Base-by-base conservation (phyloP, 1,140 invertebrate species). In the Ceratitis capitata region DNA sequence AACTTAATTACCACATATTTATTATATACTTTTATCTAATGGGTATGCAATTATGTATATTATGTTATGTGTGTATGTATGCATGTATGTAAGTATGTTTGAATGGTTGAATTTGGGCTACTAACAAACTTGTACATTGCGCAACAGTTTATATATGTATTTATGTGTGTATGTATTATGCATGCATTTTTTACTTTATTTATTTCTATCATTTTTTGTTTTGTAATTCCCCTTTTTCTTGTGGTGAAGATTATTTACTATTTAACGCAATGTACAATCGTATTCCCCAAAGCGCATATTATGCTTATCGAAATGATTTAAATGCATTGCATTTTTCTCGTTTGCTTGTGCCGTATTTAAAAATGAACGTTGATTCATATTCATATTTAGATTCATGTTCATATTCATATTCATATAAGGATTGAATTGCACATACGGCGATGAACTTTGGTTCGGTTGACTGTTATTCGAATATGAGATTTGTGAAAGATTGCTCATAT, bases 401-500 rank as follows among this genome's bases (percentile, higher is more conserved):
- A 51, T 51, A 19, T 51, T 51, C 49, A 49, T 56, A 29, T 82
- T 69, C 29, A 85, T 69, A 42, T 85, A 85, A 32, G 85, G 85
- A 74, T 84, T 85, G 29, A 85, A 85, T 74, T 85, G 85, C 82
- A 85, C 82, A 84, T 85, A 85, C 61, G 83, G 53, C 61, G 83
- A 64, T 64, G 82, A 53, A 82, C 58, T 85, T 74, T 64, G 82
- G 58, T 83, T 69, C 9, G 82, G 26, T 51, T 82, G 85, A 35
- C 51, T 84, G 58, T 82, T 45, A 85, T 84, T 85, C 26, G 58
- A 47, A 85, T 61, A 83, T 69, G 85, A 42, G 45, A 74, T 45
- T 84, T 85, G 82, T 1, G 85, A 49, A 19, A 83, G 39, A 39
- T 85, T 85, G n/a, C 61, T 51, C 32, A 61, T 29, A 51, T 85